Percentiles rank a stretch among this genome's conserved stretches.
Evolutionary conservation across 2,888 invertebrate species (phyloP).

Genomic region (Heliconius aoede): DNA sequence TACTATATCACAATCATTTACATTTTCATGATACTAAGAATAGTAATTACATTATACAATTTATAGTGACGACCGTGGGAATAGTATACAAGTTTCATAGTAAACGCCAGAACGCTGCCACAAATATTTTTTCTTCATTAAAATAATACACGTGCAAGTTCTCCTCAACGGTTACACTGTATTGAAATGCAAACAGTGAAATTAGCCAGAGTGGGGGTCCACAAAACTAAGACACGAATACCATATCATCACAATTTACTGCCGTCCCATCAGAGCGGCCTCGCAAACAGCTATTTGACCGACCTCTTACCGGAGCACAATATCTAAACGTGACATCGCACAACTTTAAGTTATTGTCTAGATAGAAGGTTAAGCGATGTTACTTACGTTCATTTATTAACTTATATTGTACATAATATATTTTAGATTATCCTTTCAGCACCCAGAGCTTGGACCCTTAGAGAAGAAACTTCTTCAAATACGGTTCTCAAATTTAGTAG

Average conservation of each 20-base stretch:
- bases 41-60: conserved; percentile 3
- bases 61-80: conserved; percentile 6
- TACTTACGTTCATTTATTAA: not conserved
- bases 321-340: conserved; percentile 24
- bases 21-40: not conserved
- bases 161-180: conserved; percentile 47
- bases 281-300: conserved; percentile 34
- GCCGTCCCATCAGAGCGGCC: conserved; percentile 66
- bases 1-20: not conserved
- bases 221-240: conserved; percentile 59
- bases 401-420: not conserved
- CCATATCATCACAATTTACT: conserved; percentile 66
- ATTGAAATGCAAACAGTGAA: conserved; percentile 70
- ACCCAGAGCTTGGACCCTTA: not conserved
- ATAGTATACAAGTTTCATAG: not conserved
- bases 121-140: conserved; percentile 13
- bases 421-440: not conserved
- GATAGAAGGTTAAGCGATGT: conserved; percentile 6
- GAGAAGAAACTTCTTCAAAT: not conserved
- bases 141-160: conserved; percentile 23
- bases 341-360: conserved; percentile 12
- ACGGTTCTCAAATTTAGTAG: not conserved
- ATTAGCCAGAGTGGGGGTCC: conserved; percentile 63
- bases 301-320: conserved; percentile 28
- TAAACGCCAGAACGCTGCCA: conserved; percentile 2